Base-by-base conservation (phyloP, 2,888 invertebrate genomes). In the Fissipunctia ypsillon region DNA sequence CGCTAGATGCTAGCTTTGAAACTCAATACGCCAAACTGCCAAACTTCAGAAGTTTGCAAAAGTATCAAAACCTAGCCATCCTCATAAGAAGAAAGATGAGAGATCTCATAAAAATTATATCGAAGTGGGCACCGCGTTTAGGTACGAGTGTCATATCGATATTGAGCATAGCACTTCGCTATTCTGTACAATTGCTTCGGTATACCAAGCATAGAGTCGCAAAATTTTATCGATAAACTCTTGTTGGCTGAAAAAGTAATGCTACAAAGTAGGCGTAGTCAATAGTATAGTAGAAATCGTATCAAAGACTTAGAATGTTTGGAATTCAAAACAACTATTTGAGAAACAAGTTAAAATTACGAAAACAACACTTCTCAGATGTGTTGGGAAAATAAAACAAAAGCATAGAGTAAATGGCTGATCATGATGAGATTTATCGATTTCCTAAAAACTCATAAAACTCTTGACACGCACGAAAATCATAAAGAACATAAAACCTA, bases 31-130 rank as follows among this genome's bases (percentile, higher is more conserved):
- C 6, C 9, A 25, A 64, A 64, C 22, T 12, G 3, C 22, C 1
- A 48, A 38, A 50, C 3, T 3, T 38, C 6, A 7, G 3, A 45
- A 48, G 16, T 35, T 50, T 10, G 5, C n/a, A 56, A 80, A 80
- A 84, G 83, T 81, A 87, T 76, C 86, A 87, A 87, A 78, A 74
- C 56, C 0, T 35, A 10, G 0, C 0, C n/a, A 2, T 80, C 78
- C 54, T 0, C 45, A 6, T 72, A 74, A 0, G 12, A 69, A 66
- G 65, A 67, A 70, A 77, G 65, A 80, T 84, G 83, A 87, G 88
- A 84, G 84, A 73, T 88, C 91, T 92, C 91, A 92, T 93, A 93
- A 93, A 93, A 92, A 91, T 92, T 90, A 91, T 91, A 92, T 91
- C 87, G 85, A 86, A 89, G 86, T 85, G 88, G 78, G 88, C 84